Percentiles rank a stretch among this genome's conserved stretches.
phyloP scores from a whole-genome alignment of 2,113 vertebrate genomes.

The pig (Sus scrofa) region DNA sequence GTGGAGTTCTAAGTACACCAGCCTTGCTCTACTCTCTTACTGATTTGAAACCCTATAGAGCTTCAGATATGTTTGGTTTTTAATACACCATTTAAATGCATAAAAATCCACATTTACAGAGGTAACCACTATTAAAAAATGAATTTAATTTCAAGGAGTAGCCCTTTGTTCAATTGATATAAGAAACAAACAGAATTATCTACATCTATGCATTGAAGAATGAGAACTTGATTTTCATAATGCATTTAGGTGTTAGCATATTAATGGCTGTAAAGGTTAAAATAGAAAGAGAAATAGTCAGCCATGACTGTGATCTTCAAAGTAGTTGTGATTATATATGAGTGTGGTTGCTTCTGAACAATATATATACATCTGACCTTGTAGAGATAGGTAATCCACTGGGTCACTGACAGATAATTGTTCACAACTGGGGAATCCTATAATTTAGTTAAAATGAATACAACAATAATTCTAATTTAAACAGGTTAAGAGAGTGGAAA shows the following conservation, averaged over 20 bases:
- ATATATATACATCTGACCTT: background rate
- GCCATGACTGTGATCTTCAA: background rate
- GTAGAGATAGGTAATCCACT: background rate
- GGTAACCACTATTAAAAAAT: background rate
- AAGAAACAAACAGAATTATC: background rate
- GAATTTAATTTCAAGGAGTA: background rate
- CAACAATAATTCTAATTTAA: background rate
- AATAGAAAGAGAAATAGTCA: background rate
- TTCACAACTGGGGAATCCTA: background rate
- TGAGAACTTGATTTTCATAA: background rate
- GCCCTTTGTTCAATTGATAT: background rate
- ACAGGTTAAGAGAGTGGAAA: background rate
- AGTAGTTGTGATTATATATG: background rate
- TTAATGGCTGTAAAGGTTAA: background rate
- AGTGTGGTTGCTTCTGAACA: background rate
- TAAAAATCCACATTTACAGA: background rate
- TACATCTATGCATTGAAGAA: background rate
- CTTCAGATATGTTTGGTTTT: background rate
- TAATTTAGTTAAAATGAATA: conserved; percentile 12
- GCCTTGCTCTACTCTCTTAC: background rate
- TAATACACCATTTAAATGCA: background rate
- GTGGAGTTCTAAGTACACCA: background rate
- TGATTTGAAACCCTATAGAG: conserved; percentile 7
- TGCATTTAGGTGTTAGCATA: background rate
- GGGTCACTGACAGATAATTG: background rate